Conservation (phyloP, 1,140 invertebrate genomes). For the Drosophila orena region DNA sequence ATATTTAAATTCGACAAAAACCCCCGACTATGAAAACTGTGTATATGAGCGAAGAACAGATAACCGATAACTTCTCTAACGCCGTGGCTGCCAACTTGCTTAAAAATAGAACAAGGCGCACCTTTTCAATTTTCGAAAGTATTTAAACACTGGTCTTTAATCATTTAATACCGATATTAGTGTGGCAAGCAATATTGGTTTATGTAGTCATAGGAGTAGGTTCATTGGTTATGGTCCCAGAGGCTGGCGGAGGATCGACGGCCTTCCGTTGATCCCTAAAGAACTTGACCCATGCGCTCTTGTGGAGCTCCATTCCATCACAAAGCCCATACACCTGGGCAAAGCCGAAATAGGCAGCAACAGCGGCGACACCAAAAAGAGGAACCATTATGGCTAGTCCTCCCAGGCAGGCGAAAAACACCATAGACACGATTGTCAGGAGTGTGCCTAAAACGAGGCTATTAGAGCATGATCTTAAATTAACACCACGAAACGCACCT, state of each 20-base stretch:
- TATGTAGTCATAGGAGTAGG: constrained; percentile 1
- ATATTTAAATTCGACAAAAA: constrained; percentile 26
- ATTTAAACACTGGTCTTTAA: constrained; percentile 7
- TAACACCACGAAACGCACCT: constrained; percentile 39
- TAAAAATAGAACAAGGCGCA: not conserved
- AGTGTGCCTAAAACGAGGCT: constrained; percentile 59
- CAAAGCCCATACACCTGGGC: constrained; percentile 58
- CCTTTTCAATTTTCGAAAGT: not conserved
- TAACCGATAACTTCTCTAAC: not conserved
- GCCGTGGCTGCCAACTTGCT: not conserved
- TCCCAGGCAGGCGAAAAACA: constrained; percentile 71
- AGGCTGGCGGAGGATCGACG: not conserved
- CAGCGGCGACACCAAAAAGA: constrained; percentile 50
- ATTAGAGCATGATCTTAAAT: not conserved
- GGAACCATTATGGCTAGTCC: constrained; percentile 55
- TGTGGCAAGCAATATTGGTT: not conserved
- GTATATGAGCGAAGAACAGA: constrained; percentile 35
- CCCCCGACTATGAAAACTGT: constrained; percentile 39
- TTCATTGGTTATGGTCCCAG: not conserved
- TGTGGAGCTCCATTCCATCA: constrained; percentile 39
- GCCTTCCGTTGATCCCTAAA: constrained; percentile 9
- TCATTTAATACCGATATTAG: not conserved
- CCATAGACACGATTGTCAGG: constrained; percentile 66
- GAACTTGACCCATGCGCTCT: constrained; percentile 22
- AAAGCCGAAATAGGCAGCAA: constrained; percentile 73